phyloP scores from a whole-genome alignment of 2,113 vertebrate species.

The Callorhinus ursinus region DNA sequence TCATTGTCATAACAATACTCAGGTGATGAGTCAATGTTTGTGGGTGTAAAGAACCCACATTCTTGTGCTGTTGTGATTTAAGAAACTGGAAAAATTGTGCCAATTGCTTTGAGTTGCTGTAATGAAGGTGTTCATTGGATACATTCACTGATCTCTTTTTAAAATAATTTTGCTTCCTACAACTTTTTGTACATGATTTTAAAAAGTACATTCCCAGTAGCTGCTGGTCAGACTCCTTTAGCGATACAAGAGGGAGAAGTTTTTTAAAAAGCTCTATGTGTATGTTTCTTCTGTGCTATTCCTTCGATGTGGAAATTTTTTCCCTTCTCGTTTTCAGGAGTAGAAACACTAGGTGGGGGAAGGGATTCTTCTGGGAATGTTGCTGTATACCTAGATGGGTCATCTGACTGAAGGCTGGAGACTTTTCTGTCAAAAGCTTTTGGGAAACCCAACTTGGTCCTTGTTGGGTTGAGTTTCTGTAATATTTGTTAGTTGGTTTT shows the following conservation, averaged over 20 bases:
- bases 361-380: neutral
- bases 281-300: neutral
- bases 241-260: neutral
- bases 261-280: neutral
- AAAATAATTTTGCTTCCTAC: conserved; percentile 31
- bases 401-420: neutral
- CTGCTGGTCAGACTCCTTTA: conserved; percentile 11
- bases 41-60: neutral
- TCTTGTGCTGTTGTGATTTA: neutral
- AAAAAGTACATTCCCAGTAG: neutral
- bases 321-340: neutral
- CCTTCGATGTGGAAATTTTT: neutral
- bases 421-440: neutral
- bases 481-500: neutral
- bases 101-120: neutral
- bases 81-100: conserved; percentile 70
- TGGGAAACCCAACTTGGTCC: neutral
- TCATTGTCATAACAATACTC: conserved; percentile 34
- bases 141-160: neutral
- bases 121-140: neutral
- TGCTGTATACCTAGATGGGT: neutral
- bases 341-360: neutral
- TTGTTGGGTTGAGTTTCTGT: neutral
- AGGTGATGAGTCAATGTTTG: conserved; percentile 7
- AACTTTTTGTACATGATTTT: neutral